These are phyloP conservation scores for Trilocha varians DNA, from an alignment of 2,888 invertebrate species.

Conservation along the genomic window DNA sequence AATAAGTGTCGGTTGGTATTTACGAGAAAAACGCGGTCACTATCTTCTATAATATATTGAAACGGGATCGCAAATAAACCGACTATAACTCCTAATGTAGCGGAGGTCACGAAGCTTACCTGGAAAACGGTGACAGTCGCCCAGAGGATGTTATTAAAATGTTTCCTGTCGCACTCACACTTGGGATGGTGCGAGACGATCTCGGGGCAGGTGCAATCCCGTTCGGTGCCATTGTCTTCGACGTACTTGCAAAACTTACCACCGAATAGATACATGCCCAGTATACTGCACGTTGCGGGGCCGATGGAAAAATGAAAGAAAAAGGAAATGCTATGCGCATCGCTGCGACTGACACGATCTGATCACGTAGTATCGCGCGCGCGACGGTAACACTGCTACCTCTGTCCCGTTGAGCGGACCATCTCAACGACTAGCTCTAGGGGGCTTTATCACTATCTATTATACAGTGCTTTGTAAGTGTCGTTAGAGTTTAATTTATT, in stretches of 20 bases:
- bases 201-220: conserved; percentile 95
- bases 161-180: conserved; percentile 97
- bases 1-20: conserved; percentile 20
- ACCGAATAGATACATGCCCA: conserved; percentile 99
- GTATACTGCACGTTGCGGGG: conserved; percentile 85
- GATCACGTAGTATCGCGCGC: conserved; percentile 42
- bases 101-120: conserved; percentile 78
- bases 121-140: conserved; percentile 98
- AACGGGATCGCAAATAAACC: conserved; percentile 67
- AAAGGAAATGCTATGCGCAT: conserved; percentile 70
- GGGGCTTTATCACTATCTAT: conserved; percentile 2
- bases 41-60: conserved; percentile 48
- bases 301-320: conserved; percentile 71
- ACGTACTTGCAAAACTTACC: conserved; percentile 99
- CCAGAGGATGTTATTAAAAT: conserved; percentile 99
- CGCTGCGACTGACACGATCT: conserved; percentile 57
- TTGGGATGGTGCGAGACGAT: conserved; percentile 89
- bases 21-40: conserved; percentile 58
- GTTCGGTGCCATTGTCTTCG: conserved; percentile 86
- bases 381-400: conserved; percentile 62
- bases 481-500: background rate
- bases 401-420: conserved; percentile 18
- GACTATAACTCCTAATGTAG: conserved; percentile 53
- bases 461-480: background rate
- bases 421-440: background rate